Evolutionary conservation across 1,140 invertebrate genomes (phyloP).

Genomic region (Trissolcus basalis): DNA sequence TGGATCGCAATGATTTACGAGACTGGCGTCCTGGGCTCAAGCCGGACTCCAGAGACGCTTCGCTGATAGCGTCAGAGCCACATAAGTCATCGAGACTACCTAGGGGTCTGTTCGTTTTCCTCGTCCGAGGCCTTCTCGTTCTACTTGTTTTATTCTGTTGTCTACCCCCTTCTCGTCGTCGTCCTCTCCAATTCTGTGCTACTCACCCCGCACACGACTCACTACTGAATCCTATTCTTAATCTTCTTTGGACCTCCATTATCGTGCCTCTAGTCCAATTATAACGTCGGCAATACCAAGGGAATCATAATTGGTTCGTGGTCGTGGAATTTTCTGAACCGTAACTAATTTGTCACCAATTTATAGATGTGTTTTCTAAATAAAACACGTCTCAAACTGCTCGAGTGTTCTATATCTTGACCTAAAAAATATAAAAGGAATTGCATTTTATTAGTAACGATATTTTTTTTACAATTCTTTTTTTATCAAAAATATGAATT

Average conservation of each 20-base stretch:
- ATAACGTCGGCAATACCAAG: slow-evolving; percentile 68
- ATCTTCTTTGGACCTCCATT: slow-evolving; percentile 75
- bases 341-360: slow-evolving; percentile 49
- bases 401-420: no score
- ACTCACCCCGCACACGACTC: slow-evolving; percentile 31
- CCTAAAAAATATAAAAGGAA: no score
- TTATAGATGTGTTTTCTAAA: slow-evolving; percentile 12
- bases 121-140: slow-evolving; percentile 32
- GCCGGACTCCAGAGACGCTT: slow-evolving; percentile 74
- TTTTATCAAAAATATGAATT: not conserved
- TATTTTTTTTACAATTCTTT: no score
- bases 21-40: slow-evolving; percentile 70
- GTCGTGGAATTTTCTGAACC: slow-evolving; percentile 47
- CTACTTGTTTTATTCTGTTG: slow-evolving; percentile 50
- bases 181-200: slow-evolving; percentile 19
- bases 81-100: slow-evolving; percentile 75
- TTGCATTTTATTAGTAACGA: no score
- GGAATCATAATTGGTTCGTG: slow-evolving; percentile 72
- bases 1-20: slow-evolving; percentile 77
- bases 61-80: slow-evolving; percentile 76
- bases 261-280: slow-evolving; percentile 72
- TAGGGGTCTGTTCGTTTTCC: slow-evolving; percentile 60
- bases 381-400: no score
- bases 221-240: slow-evolving; percentile 70
- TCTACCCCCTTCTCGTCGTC: not conserved